These are phyloP conservation scores for Darevskia mixta DNA, from an alignment of 2,797 vertebrate genomes.

Conservation along the genomic window DNA sequence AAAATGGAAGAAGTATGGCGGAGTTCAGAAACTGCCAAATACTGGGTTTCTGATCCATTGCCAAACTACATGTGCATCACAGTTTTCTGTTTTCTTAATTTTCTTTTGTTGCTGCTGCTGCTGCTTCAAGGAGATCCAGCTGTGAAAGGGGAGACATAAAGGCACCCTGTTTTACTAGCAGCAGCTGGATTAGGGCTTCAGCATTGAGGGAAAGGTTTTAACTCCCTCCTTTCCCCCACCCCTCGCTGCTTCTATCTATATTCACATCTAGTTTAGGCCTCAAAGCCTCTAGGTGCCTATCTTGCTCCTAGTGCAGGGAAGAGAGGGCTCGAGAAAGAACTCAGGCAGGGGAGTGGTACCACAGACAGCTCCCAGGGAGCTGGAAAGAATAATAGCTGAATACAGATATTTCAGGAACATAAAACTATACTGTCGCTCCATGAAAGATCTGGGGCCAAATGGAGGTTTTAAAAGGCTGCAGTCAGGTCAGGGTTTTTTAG, in stretches of 20 bases:
- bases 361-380: background rate
- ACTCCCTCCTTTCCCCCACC: background rate
- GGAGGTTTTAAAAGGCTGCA: no score
- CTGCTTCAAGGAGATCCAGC: no score
- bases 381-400: background rate
- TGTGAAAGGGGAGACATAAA: background rate
- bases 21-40: no score
- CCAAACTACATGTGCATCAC: no score
- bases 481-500: background rate
- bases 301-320: background rate
- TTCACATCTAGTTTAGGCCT: background rate
- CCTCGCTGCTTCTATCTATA: background rate
- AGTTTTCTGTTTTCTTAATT: no score
- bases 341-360: background rate
- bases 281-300: background rate
- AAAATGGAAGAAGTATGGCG: background rate
- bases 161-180: background rate
- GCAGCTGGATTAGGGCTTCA: background rate
- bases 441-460: background rate
- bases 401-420: background rate
- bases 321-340: background rate
- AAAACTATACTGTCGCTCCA: background rate
- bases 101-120: background rate
- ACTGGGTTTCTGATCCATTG: no score
- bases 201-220: background rate